Conservation (phyloP, 1,140 invertebrate species). For the Pteromalus puparum region DNA sequence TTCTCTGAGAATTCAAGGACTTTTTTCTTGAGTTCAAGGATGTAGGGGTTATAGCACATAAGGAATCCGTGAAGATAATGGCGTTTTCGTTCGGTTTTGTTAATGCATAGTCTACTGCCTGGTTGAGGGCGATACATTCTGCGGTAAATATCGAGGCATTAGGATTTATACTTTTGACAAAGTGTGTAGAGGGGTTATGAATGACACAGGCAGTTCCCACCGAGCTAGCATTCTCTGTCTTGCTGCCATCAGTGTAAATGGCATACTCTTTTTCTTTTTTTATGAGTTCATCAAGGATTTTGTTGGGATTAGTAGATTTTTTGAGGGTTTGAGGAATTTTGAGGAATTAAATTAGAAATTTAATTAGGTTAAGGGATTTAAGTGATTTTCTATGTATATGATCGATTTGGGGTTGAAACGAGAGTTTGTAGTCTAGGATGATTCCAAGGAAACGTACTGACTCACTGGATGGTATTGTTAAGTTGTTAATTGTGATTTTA, state of each 20-base stretch:
- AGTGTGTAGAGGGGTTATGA: too few relatives aligned
- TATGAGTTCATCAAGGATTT: neutral
- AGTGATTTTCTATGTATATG: too few relatives aligned
- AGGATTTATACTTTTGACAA: neutral
- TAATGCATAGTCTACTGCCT: neutral
- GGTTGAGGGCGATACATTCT: constrained; percentile 8
- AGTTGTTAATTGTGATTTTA: too few relatives aligned
- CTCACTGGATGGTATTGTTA: too few relatives aligned
- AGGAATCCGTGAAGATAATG: neutral
- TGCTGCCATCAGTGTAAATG: constrained; percentile 32
- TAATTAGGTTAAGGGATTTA: too few relatives aligned
- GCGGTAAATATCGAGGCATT: constrained; percentile 18
- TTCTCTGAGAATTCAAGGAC: too few relatives aligned
- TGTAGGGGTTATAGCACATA: neutral
- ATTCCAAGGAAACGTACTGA: too few relatives aligned
- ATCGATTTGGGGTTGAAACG: too few relatives aligned
- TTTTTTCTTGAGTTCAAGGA: neutral
- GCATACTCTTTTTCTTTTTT: neutral
- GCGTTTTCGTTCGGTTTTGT: neutral
- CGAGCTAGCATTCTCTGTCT: neutral
- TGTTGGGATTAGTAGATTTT: constrained; percentile 10
- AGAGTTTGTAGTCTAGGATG: too few relatives aligned
- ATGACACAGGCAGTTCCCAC: constrained; percentile 10
- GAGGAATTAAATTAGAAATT: too few relatives aligned
- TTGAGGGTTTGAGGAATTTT: too few relatives aligned